Percentiles rank a stretch among this genome's conserved stretches.
These are phyloP conservation scores for Sphaerophoria rueppellii DNA, from an alignment of 2,888 invertebrate genomes.

Conservation along the genomic window DNA sequence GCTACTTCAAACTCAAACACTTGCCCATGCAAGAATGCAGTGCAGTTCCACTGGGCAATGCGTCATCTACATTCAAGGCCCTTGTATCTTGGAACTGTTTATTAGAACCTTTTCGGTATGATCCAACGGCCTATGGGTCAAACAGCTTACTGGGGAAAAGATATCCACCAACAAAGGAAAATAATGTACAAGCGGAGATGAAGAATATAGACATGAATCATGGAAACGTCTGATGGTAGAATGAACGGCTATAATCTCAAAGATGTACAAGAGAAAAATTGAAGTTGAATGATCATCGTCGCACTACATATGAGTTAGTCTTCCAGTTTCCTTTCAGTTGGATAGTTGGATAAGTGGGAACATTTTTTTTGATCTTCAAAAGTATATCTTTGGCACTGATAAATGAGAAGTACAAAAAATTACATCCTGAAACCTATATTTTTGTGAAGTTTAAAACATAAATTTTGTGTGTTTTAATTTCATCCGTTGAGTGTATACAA, in stretches of 20 bases:
- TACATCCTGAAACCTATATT: neutral
- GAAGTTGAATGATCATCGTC: conserved; percentile 70
- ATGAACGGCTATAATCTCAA: conserved; percentile 64
- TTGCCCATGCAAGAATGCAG: conserved; percentile 34
- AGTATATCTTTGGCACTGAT: neutral
- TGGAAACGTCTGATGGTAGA: conserved; percentile 60
- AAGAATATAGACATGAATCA: conserved; percentile 44
- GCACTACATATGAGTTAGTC: conserved; percentile 74
- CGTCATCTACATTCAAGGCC: conserved; percentile 33
- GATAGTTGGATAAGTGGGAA: conserved; percentile 65
- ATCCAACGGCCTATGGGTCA: conserved; percentile 54
- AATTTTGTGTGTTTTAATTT: neutral
- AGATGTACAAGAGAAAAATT: conserved; percentile 65
- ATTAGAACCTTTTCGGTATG: conserved; percentile 64
- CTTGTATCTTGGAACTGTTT: conserved; percentile 48
- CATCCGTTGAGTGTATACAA: neutral
- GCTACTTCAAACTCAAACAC: conserved; percentile 51
- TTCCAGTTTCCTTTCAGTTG: conserved; percentile 74
- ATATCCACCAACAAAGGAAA: conserved; percentile 51
- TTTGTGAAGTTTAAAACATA: neutral
- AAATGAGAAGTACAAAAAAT: neutral
- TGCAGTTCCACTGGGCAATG: conserved; percentile 41
- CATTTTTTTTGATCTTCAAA: conserved; percentile 20
- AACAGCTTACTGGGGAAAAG: conserved; percentile 14
- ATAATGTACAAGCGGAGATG: conserved; percentile 47